Evolutionary conservation across 2,113 vertebrate genomes (phyloP).

Genomic region (Mionectes macconnelli): DNA sequence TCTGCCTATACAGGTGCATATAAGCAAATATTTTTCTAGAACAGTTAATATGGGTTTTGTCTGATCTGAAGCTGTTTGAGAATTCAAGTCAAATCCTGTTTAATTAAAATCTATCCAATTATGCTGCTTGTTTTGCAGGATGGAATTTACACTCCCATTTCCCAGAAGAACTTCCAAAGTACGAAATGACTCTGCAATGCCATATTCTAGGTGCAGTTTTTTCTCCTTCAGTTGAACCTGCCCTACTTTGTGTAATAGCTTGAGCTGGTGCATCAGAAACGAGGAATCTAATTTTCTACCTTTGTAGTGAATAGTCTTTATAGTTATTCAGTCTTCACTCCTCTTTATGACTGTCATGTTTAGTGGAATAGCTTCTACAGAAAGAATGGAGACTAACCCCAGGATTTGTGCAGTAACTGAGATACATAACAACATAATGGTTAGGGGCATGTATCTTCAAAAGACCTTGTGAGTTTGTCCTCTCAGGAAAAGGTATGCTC

Average conservation of each 20-base stretch:
- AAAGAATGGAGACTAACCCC: neutral
- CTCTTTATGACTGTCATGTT: neutral
- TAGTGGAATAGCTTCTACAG: neutral
- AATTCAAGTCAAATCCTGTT: neutral
- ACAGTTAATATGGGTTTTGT: neutral
- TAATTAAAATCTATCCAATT: neutral
- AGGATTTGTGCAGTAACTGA: neutral
- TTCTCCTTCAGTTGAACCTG: neutral
- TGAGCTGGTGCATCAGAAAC: neutral
- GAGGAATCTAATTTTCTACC: neutral
- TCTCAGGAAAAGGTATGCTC: neutral
- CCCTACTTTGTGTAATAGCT: neutral
- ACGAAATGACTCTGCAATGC: neutral
- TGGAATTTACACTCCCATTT: neutral
- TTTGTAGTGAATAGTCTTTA: neutral
- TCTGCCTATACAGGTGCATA: no score
- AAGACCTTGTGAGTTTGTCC: neutral
- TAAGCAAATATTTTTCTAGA: neutral
- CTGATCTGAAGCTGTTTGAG: neutral
- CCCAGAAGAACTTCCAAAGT: neutral
- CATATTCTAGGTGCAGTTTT: neutral
- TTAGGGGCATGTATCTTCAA: neutral
- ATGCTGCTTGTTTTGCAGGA: neutral
- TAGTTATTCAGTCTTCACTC: neutral
- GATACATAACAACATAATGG: neutral